Percentiles rank a stretch among this genome's conserved stretches.
Evolutionary conservation across 2,797 vertebrate species (phyloP).

Genomic region (Loriculus beryllinus): DNA sequence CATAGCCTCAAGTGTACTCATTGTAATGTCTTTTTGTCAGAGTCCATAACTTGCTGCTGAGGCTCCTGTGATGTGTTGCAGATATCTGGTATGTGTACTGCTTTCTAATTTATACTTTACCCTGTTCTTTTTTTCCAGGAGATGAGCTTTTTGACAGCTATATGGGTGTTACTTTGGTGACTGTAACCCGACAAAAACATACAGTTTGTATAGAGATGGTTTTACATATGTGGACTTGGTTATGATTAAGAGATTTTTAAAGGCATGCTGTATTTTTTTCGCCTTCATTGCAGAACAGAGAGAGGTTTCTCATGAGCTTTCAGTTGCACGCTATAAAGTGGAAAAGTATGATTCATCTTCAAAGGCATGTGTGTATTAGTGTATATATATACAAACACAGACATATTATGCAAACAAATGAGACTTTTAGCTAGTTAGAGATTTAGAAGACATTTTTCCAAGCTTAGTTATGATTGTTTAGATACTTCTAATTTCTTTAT

Average conservation of each 20-base stretch:
- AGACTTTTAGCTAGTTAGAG: not conserved
- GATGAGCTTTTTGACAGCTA: slow-evolving; percentile 13
- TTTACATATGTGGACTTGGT: not conserved
- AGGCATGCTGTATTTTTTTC: not conserved
- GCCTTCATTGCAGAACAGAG: not conserved
- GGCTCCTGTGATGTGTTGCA: not conserved
- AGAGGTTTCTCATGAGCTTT: not conserved
- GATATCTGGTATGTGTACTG: not conserved
- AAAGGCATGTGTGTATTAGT: not conserved
- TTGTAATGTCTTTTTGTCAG: not conserved
- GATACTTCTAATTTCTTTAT: not conserved
- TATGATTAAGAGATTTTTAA: slow-evolving; percentile 1
- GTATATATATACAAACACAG: not conserved
- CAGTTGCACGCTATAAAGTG: not conserved
- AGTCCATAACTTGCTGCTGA: not conserved
- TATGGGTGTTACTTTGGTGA: slow-evolving; percentile 43
- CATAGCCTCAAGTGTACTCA: fast-evolving
- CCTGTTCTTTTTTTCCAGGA: not conserved
- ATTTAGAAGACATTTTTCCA: not conserved
- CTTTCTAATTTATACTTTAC: slow-evolving; percentile 21
- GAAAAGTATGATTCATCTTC: not conserved
- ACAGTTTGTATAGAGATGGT: not conserved
- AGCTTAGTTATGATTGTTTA: not conserved
- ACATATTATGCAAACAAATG: not conserved
- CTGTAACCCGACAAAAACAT: slow-evolving; percentile 46